phyloP scores from a whole-genome alignment of 2,797 vertebrate species.

The Sarcoramphus papa region DNA sequence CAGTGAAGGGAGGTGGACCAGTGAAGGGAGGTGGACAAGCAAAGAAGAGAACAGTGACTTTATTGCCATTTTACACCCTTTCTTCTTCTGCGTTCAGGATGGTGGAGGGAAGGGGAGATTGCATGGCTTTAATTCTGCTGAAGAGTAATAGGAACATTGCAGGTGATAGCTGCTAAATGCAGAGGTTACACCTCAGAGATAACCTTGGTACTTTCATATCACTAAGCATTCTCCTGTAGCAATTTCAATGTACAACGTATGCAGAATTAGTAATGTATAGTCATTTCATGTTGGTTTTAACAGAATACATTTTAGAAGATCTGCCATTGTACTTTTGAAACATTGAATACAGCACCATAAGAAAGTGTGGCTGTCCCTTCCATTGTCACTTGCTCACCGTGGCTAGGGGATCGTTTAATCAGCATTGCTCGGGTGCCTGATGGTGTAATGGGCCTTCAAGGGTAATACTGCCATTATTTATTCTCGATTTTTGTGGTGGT shows the following conservation, averaged over 20 bases:
- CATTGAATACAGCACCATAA: not conserved
- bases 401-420: not conserved
- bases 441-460: not conserved
- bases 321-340: not conserved
- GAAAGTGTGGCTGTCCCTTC: not conserved
- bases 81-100: not conserved
- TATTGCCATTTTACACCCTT: not conserved
- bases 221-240: not conserved
- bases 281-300: not conserved
- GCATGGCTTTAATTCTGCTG: not conserved
- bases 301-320: not conserved
- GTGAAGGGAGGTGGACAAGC: not conserved
- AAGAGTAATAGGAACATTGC: not conserved
- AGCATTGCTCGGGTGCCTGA: not conserved
- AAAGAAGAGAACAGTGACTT: not conserved
- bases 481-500: not conserved
- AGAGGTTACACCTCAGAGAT: not conserved
- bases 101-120: not conserved
- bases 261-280: not conserved
- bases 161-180: not conserved
- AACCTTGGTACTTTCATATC: not conserved
- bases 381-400: fast-evolving
- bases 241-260: not conserved
- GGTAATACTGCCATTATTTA: not conserved
- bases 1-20: not conserved